A percentile compares a stretch with the other conserved stretches of the same genome.
phyloP scores from a whole-genome alignment of 2,888 invertebrate genomes.

The Clanis bilineata region DNA sequence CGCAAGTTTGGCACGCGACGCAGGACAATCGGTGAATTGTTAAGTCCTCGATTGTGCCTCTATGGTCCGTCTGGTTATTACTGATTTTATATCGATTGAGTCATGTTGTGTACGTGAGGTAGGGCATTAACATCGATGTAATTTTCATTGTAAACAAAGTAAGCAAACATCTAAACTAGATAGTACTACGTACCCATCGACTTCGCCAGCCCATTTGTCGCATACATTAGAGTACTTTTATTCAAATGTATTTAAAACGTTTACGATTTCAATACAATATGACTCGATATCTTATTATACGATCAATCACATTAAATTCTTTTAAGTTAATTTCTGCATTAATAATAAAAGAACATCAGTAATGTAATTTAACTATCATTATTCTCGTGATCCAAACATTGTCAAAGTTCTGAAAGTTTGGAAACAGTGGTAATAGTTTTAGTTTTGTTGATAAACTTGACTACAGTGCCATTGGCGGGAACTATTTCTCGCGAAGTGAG shows the following conservation, averaged over 20 bases:
- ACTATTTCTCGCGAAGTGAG: no score
- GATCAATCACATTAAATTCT: background rate
- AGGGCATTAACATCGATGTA: slow-evolving; percentile 71
- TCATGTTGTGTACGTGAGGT: slow-evolving; percentile 69
- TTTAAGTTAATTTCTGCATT: background rate
- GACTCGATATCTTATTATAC: background rate
- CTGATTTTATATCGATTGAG: slow-evolving; percentile 68
- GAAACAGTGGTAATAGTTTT: no score
- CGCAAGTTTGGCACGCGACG: slow-evolving; percentile 78
- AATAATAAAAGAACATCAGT: background rate
- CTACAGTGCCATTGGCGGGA: no score
- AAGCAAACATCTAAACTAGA: slow-evolving; percentile 36
- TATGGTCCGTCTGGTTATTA: slow-evolving; percentile 58
- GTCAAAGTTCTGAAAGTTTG: no score
- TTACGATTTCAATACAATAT: background rate
- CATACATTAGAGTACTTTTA: slow-evolving; percentile 9
- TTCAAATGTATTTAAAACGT: slow-evolving; percentile 8
- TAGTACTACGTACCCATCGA: background rate
- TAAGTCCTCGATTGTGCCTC: slow-evolving; percentile 63
- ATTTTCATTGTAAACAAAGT: slow-evolving; percentile 70
- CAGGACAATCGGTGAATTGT: slow-evolving; percentile 69
- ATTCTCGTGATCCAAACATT: no score
- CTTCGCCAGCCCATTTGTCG: slow-evolving; percentile 1
- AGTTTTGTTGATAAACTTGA: no score
- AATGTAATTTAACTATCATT: no score